Evolutionary conservation across 1,140 invertebrate species (phyloP).

Genomic region (Metopolophium dirhodum): DNA sequence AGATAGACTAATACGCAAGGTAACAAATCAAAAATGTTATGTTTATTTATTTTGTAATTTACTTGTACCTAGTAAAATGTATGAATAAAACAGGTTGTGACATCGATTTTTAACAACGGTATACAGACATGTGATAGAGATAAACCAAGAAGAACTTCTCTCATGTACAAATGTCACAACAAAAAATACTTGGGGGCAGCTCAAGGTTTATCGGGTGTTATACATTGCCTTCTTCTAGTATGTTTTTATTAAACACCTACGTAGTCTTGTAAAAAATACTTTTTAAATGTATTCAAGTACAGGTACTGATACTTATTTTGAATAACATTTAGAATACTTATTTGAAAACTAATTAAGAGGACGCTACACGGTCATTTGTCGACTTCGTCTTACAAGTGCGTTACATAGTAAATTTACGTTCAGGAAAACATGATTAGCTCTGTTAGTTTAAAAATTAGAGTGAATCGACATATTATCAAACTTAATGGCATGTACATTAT

Average conservation of each 20-base stretch:
- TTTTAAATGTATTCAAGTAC: not conserved
- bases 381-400: too few species aligned
- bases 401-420: too few species aligned
- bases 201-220: conserved; percentile 85
- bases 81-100: conserved; percentile 67
- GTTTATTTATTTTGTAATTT: not conserved
- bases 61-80: not conserved
- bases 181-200: conserved; percentile 86
- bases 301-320: not conserved
- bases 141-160: conserved; percentile 67
- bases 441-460: too few species aligned
- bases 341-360: too few species aligned
- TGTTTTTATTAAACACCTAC: conserved; percentile 35
- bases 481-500: too few species aligned
- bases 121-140: conserved; percentile 65
- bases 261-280: not conserved
- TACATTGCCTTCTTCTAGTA: conserved; percentile 82
- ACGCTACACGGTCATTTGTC: too few species aligned
- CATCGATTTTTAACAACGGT: conserved; percentile 73
- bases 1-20: conserved; percentile 65
- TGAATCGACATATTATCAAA: too few species aligned
- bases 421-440: too few species aligned
- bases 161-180: conserved; percentile 89
- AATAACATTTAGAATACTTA: too few species aligned
- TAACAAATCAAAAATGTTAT: conserved; percentile 59